Evolutionary conservation across 2,888 invertebrate species (phyloP).

Genomic region (Cryptocephalus moraei): DNA sequence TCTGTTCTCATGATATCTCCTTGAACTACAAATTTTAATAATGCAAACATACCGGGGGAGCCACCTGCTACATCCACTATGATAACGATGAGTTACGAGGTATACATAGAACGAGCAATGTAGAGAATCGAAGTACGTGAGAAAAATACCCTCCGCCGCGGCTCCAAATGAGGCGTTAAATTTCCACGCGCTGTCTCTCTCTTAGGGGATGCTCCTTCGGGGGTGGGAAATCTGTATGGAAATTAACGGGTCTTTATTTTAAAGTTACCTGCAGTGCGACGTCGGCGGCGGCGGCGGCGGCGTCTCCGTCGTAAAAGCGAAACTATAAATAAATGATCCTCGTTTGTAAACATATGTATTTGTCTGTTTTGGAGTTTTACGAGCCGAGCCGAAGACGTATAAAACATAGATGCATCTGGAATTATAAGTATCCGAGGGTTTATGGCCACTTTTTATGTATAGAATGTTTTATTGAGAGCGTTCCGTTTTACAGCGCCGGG

Average conservation of each 20-base stretch:
- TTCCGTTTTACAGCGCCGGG: slow-evolving; percentile 5
- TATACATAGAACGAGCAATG: neutral
- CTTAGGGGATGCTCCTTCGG: too few species aligned
- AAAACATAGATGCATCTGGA: slow-evolving; percentile 9
- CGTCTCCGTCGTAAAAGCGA: neutral
- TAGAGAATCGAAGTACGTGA: slow-evolving; percentile 8
- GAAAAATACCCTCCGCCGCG: slow-evolving; percentile 12
- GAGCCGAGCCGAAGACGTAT: slow-evolving; percentile 1
- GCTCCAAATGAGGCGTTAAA: slow-evolving; percentile 11
- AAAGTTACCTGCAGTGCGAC: too few species aligned
- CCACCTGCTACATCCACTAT: neutral
- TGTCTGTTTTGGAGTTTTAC: neutral
- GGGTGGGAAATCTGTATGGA: too few species aligned
- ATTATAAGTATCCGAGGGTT: slow-evolving; percentile 7
- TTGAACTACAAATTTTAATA: neutral
- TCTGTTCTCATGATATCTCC: too few species aligned
- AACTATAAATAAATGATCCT: neutral
- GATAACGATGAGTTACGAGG: neutral
- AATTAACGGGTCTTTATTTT: too few species aligned
- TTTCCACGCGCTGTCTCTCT: neutral
- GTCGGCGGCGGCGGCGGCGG: too few species aligned
- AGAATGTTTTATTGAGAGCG: neutral
- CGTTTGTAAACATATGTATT: neutral
- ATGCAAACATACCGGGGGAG: neutral
- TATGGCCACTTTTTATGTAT: slow-evolving; percentile 8